Conservation (phyloP, 2,113 vertebrate species). For the Sminthopsis crassicaudata region DNA sequence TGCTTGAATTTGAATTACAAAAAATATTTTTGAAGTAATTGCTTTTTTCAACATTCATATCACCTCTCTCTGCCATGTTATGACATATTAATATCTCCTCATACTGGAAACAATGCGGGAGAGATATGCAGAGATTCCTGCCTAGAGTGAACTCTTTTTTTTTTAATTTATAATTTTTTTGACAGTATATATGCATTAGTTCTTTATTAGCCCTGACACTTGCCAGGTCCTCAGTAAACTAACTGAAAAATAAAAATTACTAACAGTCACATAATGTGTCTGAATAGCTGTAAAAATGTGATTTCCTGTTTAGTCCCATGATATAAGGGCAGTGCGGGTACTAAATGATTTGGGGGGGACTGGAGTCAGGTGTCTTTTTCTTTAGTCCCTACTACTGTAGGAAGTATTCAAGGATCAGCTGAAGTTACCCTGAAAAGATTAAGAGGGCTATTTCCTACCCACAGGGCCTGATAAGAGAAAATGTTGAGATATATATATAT, state of each 20-base stretch:
- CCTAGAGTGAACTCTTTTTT: no score
- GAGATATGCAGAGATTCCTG: no score
- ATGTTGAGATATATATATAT: no score
- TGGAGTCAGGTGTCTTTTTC: neutral
- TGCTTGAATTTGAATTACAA: no score
- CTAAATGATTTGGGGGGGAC: neutral
- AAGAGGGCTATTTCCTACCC: slow-evolving; percentile 6
- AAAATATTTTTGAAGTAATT: no score
- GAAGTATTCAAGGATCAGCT: neutral
- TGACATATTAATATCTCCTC: no score
- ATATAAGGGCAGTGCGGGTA: neutral
- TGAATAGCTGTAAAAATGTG: neutral
- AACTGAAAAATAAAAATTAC: slow-evolving; percentile 32
- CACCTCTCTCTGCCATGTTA: no score
- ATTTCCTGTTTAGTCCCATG: neutral
- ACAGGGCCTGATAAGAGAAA: slow-evolving; percentile 32
- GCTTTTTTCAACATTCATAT: no score
- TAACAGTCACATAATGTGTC: neutral
- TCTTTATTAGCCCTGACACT: neutral
- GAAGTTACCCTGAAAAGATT: neutral
- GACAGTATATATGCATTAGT: no score
- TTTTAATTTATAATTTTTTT: no score
- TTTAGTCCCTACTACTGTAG: neutral
- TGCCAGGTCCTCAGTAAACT: neutral
- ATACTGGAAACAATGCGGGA: no score